Base-by-base conservation (phyloP, 2,888 invertebrate species). In the Desoria tigrina region DNA sequence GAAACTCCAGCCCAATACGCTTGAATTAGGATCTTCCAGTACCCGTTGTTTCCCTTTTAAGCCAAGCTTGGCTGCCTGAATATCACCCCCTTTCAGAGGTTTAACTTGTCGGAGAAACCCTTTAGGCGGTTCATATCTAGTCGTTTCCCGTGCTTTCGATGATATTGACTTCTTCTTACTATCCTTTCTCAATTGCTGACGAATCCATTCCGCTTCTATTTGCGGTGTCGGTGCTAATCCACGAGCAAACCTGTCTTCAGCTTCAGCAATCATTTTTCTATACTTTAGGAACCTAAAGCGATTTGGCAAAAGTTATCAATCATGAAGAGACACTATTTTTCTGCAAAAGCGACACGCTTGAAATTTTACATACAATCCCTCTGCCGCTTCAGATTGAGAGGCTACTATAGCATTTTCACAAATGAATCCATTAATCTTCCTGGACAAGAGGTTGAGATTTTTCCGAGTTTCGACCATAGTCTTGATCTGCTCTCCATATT, bases 341-440 rank as follows among this genome's bases (percentile, higher is more conserved):
- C 32, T 32, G 32, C 4, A 32, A 32, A 32, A 4, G 4, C 32
- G n/a, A n/a, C n/a, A 32, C 4, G 32, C 32, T 11, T 32, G 11
- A 32, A 32, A 32, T 7, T 32, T 49, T 2, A 60, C 37, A 49
- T 60, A 74, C 70, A 60, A 55, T 50, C 61, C 66, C 51, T 74
- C 73, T 7, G 72, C 72, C 23, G 66, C 55, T n/a, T 69, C 68
- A 1, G 75, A 68, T 49, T 73, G 68, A 11, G 70, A 66, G 2
- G 66, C 49, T 3, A 74, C 74, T 57, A 75, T 66, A 1, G 74
- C 66, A 32, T 66, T 65, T 58, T 75, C 75, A 28, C 73, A 71
- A 58, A 74, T 74, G 65, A 73, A 67, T 14, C 74, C 74, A 28
- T 75, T 72, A 49, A 75, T 75, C 42, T 65, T 61, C 16, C 58